These are phyloP conservation scores for Bradypodion ventrale DNA, from an alignment of 2,797 vertebrate genomes.

Conservation along the genomic window DNA sequence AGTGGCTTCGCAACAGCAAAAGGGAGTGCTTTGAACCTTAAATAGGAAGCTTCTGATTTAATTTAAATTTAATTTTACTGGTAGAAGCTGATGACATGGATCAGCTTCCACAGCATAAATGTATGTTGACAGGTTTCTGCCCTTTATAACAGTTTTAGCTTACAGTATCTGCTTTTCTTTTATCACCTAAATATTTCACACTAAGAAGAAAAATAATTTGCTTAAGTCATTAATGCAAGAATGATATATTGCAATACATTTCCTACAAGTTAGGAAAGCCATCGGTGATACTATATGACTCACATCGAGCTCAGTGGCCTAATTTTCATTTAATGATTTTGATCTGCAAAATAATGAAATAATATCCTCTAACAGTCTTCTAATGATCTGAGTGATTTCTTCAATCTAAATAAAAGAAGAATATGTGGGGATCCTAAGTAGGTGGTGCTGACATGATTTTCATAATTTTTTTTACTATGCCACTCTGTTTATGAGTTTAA, in stretches of 20 bases:
- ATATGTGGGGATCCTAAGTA: neutral
- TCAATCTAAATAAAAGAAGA: neutral
- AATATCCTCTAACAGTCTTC: neutral
- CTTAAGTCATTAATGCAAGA: neutral
- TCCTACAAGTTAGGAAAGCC: neutral
- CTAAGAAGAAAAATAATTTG: neutral
- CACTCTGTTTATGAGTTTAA: constrained; percentile 51
- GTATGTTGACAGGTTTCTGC: too few relatives aligned
- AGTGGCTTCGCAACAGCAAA: too few relatives aligned
- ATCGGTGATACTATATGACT: constrained; percentile 36
- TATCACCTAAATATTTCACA: neutral
- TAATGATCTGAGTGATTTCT: neutral
- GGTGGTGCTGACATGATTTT: neutral
- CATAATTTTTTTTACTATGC: constrained; percentile 16
- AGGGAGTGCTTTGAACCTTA: too few relatives aligned
- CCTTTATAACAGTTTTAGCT: neutral
- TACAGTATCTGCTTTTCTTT: constrained; percentile 28
- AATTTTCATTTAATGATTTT: constrained; percentile 20
- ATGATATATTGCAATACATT: too few relatives aligned
- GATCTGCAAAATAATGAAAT: constrained; percentile 19
- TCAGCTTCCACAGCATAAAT: too few relatives aligned
- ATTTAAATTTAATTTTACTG: too few relatives aligned
- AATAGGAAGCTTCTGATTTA: too few relatives aligned
- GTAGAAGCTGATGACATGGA: too few relatives aligned
- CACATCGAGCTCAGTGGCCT: constrained; percentile 20